Base-by-base conservation (phyloP, 2,888 invertebrate genomes). In the Callyntrura guangdongensis region DNA sequence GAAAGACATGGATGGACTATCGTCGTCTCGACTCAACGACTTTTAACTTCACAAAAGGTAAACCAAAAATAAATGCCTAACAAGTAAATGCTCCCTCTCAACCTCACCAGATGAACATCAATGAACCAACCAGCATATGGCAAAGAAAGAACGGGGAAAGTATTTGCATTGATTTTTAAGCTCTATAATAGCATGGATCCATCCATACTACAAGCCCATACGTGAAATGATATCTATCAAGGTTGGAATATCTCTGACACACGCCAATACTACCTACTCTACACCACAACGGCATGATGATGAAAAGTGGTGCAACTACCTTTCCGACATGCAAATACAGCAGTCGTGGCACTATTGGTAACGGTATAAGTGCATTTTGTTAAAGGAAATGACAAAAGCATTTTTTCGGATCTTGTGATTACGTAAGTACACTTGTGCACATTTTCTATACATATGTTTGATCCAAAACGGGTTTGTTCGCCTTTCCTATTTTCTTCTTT, bases 381-480 rank as follows among this genome's bases (percentile, higher is more conserved):
- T 11, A 47, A 77, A 20, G 49, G 74, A 77, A 77, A 77, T 20
- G 49, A 77, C 47, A 77, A 77, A 77, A 49, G 49, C 49, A 20
- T 77, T 77, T 79, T 45, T 72, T 72, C n/a, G 56, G 36, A 69
- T 69, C 36, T 69, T 36, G 36, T 69, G 69, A 69, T 69, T 69
- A 69, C 69, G 27, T 14, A 67, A 36, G 12, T 8, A 61, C 20
- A 17, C 69, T 45, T 72, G 20, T 47, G 20, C 47, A 72, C 47
- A 47, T 27, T 72, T 72, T 72, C 47, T 69, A n/a, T n/a, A n/a
- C n/a, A n/a, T 61, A 2, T 61, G 22, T 20, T 22, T 61, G 61
- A 22, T 61, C 61, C 22, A 61, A 61, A 20, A n/a, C 61, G 20
- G 61, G 67, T 27, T 67, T 67, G 20, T 6, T 27, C 67, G 25